Base-by-base conservation (phyloP, 1,140 invertebrate species). In the Macrobrachium rosenbergii region DNA sequence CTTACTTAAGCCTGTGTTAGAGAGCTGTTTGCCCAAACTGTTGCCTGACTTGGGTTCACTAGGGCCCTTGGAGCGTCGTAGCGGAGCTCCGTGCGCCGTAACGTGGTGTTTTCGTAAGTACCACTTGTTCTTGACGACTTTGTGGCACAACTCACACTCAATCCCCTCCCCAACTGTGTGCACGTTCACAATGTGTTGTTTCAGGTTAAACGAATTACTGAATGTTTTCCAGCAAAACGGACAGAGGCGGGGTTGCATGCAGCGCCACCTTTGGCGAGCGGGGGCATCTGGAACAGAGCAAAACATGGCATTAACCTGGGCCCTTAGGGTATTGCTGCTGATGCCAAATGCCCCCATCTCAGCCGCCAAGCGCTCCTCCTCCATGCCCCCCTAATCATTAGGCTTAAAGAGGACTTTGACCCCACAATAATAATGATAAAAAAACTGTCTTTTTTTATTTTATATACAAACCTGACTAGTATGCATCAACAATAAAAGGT, bases 111-210 rank as follows among this genome's bases (percentile, higher is more conserved):
- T 91, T 52, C 91, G 82, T 63, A 91, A 88, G 85, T 91, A 91
- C 90, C 90, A 91, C 86, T 91, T 91, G 88, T 91, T 91, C 85
- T 91, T 91, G 62, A 91, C 89, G 69, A 90, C 90, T 79, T 91
- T 91, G 82, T 90, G 89, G 86, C 90, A 91, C 67, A 91, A 81
- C 64, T 90, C 94, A 90, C 94, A 94, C 90, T 94, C 93, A 87
- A 91, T 89, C 77, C 90, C 90, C 79, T 94, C 94, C 89, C 93
- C 94, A 84, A 94, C 93, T 77, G 94, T 94, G 92, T 95, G 95
- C 89, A 95, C 94, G 92, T 95, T 95, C 87, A 94, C 94, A 90
- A 95, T 94, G 92, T 95, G 95, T 91, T 95, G 95, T 89, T 91
- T 91, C 87, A 91, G 84, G 88, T 91, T 91, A 88, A 91, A 91